Evolutionary conservation across 23 tunicate species (phyloP), one percentile per base, ranked within the genome.

Genomic region (Phallusia fumigata): DNA sequence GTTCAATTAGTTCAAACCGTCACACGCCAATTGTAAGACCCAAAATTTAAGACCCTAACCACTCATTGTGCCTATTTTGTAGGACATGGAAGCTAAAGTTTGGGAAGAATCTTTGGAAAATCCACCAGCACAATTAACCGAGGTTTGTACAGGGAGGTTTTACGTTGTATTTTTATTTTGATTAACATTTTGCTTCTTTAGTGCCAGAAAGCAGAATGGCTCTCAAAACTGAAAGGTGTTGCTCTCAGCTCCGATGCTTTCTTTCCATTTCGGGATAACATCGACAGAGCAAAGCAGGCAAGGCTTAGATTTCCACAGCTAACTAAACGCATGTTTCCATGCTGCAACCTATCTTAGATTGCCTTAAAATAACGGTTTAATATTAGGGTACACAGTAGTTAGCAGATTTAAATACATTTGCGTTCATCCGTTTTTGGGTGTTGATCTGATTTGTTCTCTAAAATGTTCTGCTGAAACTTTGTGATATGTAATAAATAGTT

Each of bases 201-300:
- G 96, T 36, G 0, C 30, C 86, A 92, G 24, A 33, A 77, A n/a
- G 75, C 34, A 30, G 86, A 87, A 15, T 92, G 97, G 97, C 65
- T 92, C 18, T 72, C 83, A 3, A 84, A 92, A 51, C 64, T 92
- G 32, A 65, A 53, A 3, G 91, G 85, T 18, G 97, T 92, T n/a
- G 79, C 91, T n/a, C 77, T 92, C n/a, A 84, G 91, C 65, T 92
- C 97, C 2, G 97, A 92, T 64, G 97, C 97, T 0, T 92, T 92
- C 80, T 92, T 92, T 50, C 97, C 97, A 0, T 92, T 92, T 87
- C 85, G 91, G 3, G 97, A 92, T 74, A 92, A 92, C 74, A 92
- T 92, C 21, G 97, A 92, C 75, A 40, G 97, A 73, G 96, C 96
- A 26, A 74, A 32, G 15, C 88, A 91, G 96, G 96, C 86, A 52